Evolutionary conservation across 2,888 invertebrate genomes (phyloP).

Genomic region (Heliconius aoede): DNA sequence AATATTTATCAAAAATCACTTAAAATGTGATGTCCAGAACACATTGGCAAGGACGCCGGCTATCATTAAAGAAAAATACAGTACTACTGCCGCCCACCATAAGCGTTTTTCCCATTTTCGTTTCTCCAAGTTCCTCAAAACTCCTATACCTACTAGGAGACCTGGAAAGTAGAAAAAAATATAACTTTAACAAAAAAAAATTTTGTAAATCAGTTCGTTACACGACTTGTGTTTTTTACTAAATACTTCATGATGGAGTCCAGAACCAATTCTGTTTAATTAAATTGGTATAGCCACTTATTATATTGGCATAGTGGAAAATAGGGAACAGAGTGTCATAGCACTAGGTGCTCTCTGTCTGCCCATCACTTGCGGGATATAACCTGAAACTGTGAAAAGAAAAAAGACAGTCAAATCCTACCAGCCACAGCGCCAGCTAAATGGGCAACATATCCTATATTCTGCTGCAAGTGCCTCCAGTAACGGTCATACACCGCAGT

Average conservation of each 20-base stretch:
- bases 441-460: conserved; percentile 97
- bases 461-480: conserved; percentile 86
- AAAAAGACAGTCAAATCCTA: conserved; percentile 53
- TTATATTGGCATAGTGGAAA: too few relatives aligned
- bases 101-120: conserved; percentile 91
- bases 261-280: too few relatives aligned
- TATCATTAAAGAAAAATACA: conserved; percentile 88
- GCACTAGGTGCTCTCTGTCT: too few relatives aligned
- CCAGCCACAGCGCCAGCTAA: conserved; percentile 96
- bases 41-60: conserved; percentile 89
- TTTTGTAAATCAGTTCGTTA: too few relatives aligned
- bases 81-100: conserved; percentile 91
- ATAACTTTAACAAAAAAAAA: too few relatives aligned
- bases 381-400: conserved; percentile 40
- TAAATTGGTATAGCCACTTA: too few relatives aligned
- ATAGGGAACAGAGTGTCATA: too few relatives aligned
- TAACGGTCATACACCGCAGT: conserved; percentile 96
- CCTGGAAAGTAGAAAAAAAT: conserved; percentile 82
- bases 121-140: conserved; percentile 91
- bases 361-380: too few relatives aligned
- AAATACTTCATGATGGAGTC: too few relatives aligned
- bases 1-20: conserved; percentile 27
- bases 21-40: conserved; percentile 78
- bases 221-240: too few relatives aligned
- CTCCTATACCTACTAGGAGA: conserved; percentile 91